Evolutionary conservation across 2,888 invertebrate species (phyloP), one percentile per base, ranked within the genome.

Genomic region (Glaucopsyche alexis): DNA sequence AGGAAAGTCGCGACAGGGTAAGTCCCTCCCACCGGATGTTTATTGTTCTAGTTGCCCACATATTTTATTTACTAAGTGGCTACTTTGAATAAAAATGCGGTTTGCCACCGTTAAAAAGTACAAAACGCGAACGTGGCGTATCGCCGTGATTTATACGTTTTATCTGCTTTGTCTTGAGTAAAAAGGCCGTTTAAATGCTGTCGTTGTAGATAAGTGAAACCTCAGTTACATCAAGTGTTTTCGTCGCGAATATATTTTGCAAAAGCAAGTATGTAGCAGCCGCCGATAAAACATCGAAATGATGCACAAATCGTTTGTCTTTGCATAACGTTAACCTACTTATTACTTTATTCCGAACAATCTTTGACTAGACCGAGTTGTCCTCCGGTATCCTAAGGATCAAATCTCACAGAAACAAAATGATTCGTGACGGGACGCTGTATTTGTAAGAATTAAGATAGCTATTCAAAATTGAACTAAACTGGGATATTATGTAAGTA

Each of bases 41-140:
- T 84, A 87, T 90, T 90, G 91, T 91, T 87, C 85, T 82, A 84
- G 84, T 83, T 83, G 84, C 84, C 86, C 85, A 91, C 90, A 92
- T 91, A 92, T 93, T 93, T 93, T 91, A 89, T 90, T 88, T 88
- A 87, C 88, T 91, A 92, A 92, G 91, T 91, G 91, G 89, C 87
- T 91, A 84, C 84, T 91, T 93, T 92, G 86, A 93, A 93, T 93
- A 93, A 93, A 92, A 93, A 91, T 85, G 89, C 88, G 87, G 88
- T 89, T 90, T 83, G 83, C 82, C 29, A 29, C 29, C 86, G 89
- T 90, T 91, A 90, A 89, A 90, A 90, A 87, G 87, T 88, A 89
- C 84, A 86, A 85, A 88, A 86, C 79, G 84, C 78, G 78, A 76
- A 78, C 79, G 78, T 79, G 77, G 77, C 80, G 79, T 76, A 79